Base-by-base conservation (phyloP, 2,113 vertebrate species). In the Etia nguti region DNA sequence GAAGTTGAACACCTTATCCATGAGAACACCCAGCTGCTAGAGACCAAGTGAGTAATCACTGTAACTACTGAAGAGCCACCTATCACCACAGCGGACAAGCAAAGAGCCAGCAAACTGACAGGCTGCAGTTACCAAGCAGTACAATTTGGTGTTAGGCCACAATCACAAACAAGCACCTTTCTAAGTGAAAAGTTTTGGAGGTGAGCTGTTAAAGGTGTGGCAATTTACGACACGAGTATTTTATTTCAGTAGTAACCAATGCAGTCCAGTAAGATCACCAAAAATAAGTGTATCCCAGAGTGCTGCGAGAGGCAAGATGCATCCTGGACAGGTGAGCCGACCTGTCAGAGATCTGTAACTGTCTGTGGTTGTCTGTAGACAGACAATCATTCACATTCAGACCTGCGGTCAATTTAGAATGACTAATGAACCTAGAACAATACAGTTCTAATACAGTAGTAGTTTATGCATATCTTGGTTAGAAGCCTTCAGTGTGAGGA, bases 1-100 rank as follows among this genome's bases (percentile, higher is more conserved):
- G 99, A 99, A 92, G 99, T 99, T 4, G 99, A 99, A 88, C 99
- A 99, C 95, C 98, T 99, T 36, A 99, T 99, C 94, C 96, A 99
- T 84, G 98, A 99, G 95, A 99, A 99, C 91, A 95, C 98, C 24
- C 98, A 99, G 91, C 97, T 99, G 43, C 93, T 99, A 90, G 99
- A 99, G 93, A 99, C 98, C 92, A 99, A 99, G 99, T 99, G 22
- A 92, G 89, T 92, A 50, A 16, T 57, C 6, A 10, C 46, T 50
- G 8, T 4, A 18, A 60, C 11, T 26, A 3, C 5, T 29, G 9
- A n/a, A 22, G 52, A 55, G 52, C 52, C n/a, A 10, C n/a, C 54
- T 24, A 12, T 24, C 54, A 24, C 10, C n/a, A 3, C 2, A 5
- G 10, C 12, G 54, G 10, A n/a, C 9, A 11, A 12, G n/a, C 54